A percentile compares a stretch with the other conserved stretches of the same genome.
phyloP scores from a whole-genome alignment of 2,888 invertebrate genomes.

The Cerastis leucographa region DNA sequence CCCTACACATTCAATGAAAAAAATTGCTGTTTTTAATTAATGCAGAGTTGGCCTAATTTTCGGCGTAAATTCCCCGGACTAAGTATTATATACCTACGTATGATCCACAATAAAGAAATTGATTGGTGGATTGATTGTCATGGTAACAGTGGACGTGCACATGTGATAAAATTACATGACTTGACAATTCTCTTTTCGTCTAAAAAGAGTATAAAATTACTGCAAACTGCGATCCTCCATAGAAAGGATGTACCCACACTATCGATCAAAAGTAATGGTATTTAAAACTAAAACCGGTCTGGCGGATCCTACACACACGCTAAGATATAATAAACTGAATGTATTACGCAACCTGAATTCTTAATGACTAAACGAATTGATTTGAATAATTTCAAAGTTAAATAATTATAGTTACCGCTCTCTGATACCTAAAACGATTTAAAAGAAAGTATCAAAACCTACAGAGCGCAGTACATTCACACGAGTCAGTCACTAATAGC shows the following conservation, averaged over 20 bases:
- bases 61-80: too few species aligned
- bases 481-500: constrained; percentile 82
- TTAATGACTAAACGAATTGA: not conserved
- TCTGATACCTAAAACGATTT: not conserved
- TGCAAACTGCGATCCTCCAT: not conserved
- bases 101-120: too few species aligned
- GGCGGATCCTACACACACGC: too few species aligned
- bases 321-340: not conserved
- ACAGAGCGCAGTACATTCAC: constrained; percentile 69
- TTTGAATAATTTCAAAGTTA: not conserved
- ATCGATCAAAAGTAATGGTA: not conserved
- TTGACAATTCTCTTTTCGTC: not conserved
- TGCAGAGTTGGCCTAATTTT: too few species aligned
- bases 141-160: too few species aligned
- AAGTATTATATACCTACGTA: too few species aligned
- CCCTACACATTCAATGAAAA: too few species aligned
- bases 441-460: constrained; percentile 65
- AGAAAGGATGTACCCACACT: not conserved
- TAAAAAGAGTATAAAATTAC: not conserved
- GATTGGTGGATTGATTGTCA: too few species aligned
- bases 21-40: too few species aligned
- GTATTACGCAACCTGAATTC: not conserved
- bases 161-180: not conserved
- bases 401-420: not conserved
- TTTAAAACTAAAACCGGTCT: not conserved